A percentile compares a stretch with the other conserved stretches of the same genome.
Evolutionary conservation across 2,113 vertebrate species (phyloP).

Genomic region (Cyanoliseus patagonus): DNA sequence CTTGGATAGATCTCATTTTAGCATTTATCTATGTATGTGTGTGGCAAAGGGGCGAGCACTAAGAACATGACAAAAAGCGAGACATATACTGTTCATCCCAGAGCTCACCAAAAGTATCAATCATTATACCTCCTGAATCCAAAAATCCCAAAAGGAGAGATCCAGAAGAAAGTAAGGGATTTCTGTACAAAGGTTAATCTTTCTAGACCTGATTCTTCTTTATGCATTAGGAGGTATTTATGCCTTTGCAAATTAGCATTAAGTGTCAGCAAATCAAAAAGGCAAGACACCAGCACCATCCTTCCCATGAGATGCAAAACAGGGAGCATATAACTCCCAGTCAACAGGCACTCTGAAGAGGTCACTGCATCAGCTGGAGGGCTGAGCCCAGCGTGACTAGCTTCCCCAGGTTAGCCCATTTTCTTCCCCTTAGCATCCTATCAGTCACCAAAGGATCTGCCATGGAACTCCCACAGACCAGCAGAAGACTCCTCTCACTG

Average conservation of each 20-base stretch:
- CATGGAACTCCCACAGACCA: background rate
- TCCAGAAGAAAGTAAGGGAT: background rate
- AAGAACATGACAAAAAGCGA: background rate
- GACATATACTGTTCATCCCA: background rate
- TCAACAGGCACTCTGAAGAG: background rate
- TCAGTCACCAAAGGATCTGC: background rate
- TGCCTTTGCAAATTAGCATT: background rate
- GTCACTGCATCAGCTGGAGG: accelerated
- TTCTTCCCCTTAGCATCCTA: background rate
- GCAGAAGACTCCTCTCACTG: background rate
- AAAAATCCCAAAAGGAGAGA: background rate
- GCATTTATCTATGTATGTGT: background rate
- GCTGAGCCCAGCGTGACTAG: background rate
- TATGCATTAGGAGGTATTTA: background rate
- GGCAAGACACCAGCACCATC: background rate
- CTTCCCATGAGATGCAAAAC: background rate
- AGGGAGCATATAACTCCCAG: background rate
- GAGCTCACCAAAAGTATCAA: background rate
- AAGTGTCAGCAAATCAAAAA: background rate
- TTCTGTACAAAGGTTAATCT: background rate
- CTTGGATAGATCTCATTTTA: background rate
- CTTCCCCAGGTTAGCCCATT: background rate
- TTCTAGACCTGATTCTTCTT: background rate
- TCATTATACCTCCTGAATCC: background rate
- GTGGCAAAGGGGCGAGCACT: background rate